Conservation (phyloP, 2,888 invertebrate species). For the Ectropis crepuscularia region DNA sequence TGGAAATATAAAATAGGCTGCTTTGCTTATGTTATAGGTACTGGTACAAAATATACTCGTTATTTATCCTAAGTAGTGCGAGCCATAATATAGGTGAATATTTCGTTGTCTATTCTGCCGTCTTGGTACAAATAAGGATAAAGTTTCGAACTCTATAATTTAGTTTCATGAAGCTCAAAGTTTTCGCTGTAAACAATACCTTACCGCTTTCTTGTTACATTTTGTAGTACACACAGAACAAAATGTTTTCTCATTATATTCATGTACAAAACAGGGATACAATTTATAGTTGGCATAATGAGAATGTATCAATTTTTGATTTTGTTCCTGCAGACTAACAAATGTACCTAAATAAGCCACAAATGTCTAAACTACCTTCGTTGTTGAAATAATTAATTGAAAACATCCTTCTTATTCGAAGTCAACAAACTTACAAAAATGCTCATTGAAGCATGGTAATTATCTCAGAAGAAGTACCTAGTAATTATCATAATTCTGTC, state of each 20-base stretch:
- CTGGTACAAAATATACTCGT: slow-evolving; percentile 10
- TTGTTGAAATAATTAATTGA: too few species aligned
- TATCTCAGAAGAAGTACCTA: too few species aligned
- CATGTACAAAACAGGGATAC: neutral
- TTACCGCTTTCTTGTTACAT: slow-evolving; percentile 23
- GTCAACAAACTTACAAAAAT: too few species aligned
- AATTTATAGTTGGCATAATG: too few species aligned
- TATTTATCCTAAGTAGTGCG: slow-evolving; percentile 44
- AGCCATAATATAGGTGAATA: slow-evolving; percentile 42
- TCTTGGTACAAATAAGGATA: slow-evolving; percentile 38
- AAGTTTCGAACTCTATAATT: slow-evolving; percentile 35
- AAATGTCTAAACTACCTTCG: too few species aligned
- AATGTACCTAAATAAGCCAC: too few species aligned
- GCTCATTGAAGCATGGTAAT: neutral
- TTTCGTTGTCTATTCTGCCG: slow-evolving; percentile 39
- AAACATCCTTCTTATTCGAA: too few species aligned
- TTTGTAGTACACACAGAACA: slow-evolving; percentile 2
- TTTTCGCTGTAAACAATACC: slow-evolving; percentile 32
- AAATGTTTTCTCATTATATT: slow-evolving; percentile 10
- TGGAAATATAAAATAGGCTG: too few species aligned
- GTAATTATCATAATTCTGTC: slow-evolving; percentile 8
- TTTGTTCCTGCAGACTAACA: too few species aligned
- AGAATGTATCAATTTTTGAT: too few species aligned
- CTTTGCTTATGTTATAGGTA: slow-evolving; percentile 8
- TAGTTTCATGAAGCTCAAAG: slow-evolving; percentile 34